These are phyloP conservation scores for Brachystomella parvula DNA, from an alignment of 1,140 invertebrate species.

Conservation along the genomic window DNA sequence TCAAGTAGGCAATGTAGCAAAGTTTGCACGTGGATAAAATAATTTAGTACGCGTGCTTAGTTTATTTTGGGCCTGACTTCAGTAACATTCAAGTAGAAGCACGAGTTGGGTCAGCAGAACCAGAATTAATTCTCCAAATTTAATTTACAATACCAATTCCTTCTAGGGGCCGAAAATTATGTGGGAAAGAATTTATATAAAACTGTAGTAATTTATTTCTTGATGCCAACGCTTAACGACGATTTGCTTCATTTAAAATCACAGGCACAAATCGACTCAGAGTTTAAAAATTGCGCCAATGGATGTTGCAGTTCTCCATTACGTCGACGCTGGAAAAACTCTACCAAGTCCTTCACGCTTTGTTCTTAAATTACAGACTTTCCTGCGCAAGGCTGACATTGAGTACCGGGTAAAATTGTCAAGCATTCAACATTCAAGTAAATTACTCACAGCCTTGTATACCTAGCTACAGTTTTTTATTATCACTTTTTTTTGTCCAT, in stretches of 20 bases:
- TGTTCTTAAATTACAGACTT: slow-evolving; percentile 39
- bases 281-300: slow-evolving; percentile 22
- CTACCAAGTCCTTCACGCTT: slow-evolving; percentile 40
- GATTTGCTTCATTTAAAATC: neutral
- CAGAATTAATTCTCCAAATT: no score
- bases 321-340: slow-evolving; percentile 8
- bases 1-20: no score
- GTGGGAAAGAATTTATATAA: no score
- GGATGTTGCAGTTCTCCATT: slow-evolving; percentile 24
- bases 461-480: neutral
- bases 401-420: slow-evolving; percentile 13
- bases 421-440: neutral
- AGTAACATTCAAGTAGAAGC: no score
- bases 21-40: no score
- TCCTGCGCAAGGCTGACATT: slow-evolving; percentile 11
- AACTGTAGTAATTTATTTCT: no score
- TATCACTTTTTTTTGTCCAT: neutral
- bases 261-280: neutral
- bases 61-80: no score
- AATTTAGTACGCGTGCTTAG: no score
- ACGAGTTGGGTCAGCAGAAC: no score
- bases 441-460: neutral
- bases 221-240: no score
- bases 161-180: no score
- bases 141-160: no score